Percentiles rank a stretch among this genome's conserved stretches.
Conservation (phyloP, 1,140 invertebrate species). For the Lepidurus arcticus region DNA sequence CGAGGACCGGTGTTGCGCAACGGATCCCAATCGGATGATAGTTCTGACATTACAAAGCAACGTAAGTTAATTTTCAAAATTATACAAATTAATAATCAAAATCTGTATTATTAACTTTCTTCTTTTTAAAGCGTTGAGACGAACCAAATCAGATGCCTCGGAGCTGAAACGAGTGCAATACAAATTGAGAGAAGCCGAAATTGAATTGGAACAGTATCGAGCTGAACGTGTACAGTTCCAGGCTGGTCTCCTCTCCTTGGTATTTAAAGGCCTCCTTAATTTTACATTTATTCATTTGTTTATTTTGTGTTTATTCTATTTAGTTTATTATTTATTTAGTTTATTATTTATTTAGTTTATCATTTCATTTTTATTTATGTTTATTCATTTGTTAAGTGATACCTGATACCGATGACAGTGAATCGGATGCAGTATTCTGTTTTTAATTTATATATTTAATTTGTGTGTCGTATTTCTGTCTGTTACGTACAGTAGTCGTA, state of each 20-base stretch:
- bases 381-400: too few relatives aligned
- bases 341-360: too few relatives aligned
- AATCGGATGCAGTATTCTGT: too few relatives aligned
- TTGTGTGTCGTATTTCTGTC: too few relatives aligned
- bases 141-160: constrained; percentile 25
- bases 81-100: too few relatives aligned
- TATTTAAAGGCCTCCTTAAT: not conserved
- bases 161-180: constrained; percentile 27
- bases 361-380: too few relatives aligned
- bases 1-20: not conserved
- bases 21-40: not conserved
- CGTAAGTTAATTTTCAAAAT: not conserved
- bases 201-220: constrained; percentile 9
- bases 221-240: not conserved
- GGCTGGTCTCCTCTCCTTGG: not conserved
- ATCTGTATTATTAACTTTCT: not conserved
- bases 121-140: constrained; percentile 25
- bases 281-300: too few relatives aligned
- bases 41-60: not conserved
- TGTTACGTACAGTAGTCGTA: too few relatives aligned
- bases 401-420: too few relatives aligned
- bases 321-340: not conserved
- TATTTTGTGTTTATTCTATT: not conserved
- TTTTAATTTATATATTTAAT: too few relatives aligned
- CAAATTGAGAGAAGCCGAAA: constrained; percentile 15